Conservation (phyloP, 2,113 vertebrate genomes). For the Corythornis cristatus region DNA sequence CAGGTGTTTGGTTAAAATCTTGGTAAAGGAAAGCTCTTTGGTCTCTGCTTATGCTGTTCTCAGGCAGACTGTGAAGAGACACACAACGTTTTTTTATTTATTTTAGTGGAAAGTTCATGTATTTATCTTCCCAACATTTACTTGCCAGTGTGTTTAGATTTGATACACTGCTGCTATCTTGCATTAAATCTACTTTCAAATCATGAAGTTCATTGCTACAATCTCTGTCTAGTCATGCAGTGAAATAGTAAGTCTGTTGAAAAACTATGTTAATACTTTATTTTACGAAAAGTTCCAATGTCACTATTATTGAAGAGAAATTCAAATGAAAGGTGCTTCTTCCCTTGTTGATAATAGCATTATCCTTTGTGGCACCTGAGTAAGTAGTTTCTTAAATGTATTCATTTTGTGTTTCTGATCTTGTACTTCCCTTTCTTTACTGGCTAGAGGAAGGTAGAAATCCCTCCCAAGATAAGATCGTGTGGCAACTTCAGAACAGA, state of each 20-base stretch:
- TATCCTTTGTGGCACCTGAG: not conserved
- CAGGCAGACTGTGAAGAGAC: not conserved
- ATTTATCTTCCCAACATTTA: not conserved
- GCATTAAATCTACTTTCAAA: not conserved
- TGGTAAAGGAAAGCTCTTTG: not conserved
- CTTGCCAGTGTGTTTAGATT: not conserved
- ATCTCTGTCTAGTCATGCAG: not conserved
- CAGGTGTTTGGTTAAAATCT: not conserved
- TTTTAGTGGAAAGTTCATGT: not conserved
- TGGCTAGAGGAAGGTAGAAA: not conserved
- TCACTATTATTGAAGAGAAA: not conserved
- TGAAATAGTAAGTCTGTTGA: not conserved
- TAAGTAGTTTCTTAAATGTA: not conserved
- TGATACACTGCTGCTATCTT: not conserved
- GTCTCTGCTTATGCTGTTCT: not conserved
- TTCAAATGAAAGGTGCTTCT: not conserved
- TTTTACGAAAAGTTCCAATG: not conserved
- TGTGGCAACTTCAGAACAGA: not conserved
- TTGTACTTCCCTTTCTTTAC: not conserved
- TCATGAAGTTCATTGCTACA: not conserved
- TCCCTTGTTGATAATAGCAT: not conserved
- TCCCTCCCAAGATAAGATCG: not conserved
- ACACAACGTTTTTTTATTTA: not conserved
- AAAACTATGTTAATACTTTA: not conserved
- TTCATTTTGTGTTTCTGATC: not conserved